Conservation (phyloP, 2,113 vertebrate genomes). For the Athene cunicularia region DNA sequence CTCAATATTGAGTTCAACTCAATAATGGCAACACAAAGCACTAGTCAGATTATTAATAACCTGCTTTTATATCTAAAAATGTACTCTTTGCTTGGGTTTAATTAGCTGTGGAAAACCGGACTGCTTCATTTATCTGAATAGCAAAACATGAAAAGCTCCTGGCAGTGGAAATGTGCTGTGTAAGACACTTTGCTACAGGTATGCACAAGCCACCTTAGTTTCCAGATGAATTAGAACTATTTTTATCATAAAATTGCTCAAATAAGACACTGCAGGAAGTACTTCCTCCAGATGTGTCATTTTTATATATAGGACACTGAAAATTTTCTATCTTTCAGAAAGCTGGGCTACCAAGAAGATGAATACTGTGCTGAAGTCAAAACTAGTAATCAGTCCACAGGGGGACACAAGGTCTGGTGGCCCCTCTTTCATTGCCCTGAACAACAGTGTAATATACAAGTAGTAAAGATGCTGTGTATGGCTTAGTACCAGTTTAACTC, state of each 20-base stretch:
- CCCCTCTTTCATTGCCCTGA: neutral
- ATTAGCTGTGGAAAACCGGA: neutral
- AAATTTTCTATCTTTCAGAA: neutral
- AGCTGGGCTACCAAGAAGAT: neutral
- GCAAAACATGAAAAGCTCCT: neutral
- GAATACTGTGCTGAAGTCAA: neutral
- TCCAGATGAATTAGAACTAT: neutral
- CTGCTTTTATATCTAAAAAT: neutral
- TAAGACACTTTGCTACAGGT: neutral
- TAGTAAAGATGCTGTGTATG: neutral
- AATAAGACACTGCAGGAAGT: neutral
- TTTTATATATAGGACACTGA: neutral
- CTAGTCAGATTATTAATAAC: neutral
- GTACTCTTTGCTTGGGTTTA: neutral
- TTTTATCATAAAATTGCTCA: neutral
- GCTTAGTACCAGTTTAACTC: neutral
- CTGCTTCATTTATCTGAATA: neutral
- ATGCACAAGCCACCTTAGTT: neutral
- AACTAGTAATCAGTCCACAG: neutral
- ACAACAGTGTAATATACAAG: fast-evolving
- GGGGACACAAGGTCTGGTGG: neutral
- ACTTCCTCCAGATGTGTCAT: neutral
- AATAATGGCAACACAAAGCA: neutral
- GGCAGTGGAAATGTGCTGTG: neutral
- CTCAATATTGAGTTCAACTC: neutral